Evolutionary conservation across 2,113 vertebrate genomes (phyloP), one percentile per base, ranked within the genome.

Genomic region (Chinchilla lanigera): DNA sequence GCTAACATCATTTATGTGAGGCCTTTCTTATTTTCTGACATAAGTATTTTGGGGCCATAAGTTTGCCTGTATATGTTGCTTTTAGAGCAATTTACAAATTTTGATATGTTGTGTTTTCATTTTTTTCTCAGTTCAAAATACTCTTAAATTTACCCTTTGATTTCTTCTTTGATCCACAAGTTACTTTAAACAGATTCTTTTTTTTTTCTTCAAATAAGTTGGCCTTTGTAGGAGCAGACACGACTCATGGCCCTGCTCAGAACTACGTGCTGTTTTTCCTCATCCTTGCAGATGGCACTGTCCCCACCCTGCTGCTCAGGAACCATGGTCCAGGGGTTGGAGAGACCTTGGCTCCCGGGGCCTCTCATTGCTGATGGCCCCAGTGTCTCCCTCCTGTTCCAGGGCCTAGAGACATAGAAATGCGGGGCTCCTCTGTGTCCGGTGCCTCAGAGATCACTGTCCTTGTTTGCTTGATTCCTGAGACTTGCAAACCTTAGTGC

Each of bases 251-350:
- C 9, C 28, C 52, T 47, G 22, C 4, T n/a, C 7, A 12, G 28
- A 26, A 16, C 38, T 7, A 2, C 16, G 0, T 20, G 5, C 61
- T 24, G 26, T 3, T 30, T 28, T 14, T 10, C 2, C 3, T 28
- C 8, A 24, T 26, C 28, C 50, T 17, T 54, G 28, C 11, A 28
- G 28, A 41, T 17, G n/a, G 16, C 5, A 28, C 58, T 44, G 22
- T 82, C 13, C 78, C 61, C 10, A 28, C 24, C 33, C n/a, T n/a
- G 14, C 17, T 50, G 75, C 77, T 65, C 47, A 30, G 24, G 35
- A 60, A 9, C 24, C 1, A 28, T 6, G 10, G 16, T 50, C 20
- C 44, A 26, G 73, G 65, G 16, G 38, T 5, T 38, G 33, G n/a
- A 13, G 22, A 30, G 69, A 56, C 6, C n/a, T 41, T 7, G 52